Evolutionary conservation across 2,888 invertebrate species (phyloP).

Genomic region (Pristionchus exspectatus): DNA sequence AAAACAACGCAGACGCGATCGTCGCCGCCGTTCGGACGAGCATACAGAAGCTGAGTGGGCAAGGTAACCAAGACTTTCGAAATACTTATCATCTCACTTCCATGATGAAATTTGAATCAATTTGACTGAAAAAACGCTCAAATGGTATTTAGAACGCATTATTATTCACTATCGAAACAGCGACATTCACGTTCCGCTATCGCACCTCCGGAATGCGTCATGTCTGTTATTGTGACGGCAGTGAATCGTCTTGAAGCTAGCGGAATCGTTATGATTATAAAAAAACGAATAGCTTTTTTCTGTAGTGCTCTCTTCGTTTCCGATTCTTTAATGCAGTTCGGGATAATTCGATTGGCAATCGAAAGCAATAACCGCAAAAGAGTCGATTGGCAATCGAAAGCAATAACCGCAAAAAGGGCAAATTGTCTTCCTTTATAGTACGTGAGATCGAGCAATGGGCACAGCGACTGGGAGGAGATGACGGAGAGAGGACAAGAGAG

Average conservation of each 20-base stretch:
- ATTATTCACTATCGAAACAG: too few relatives aligned
- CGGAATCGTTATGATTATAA: background rate
- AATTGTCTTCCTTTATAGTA: constrained; percentile 49
- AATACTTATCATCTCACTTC: background rate
- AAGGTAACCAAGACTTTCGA: constrained; percentile 59
- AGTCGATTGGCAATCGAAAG: too few relatives aligned
- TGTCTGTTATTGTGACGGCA: background rate
- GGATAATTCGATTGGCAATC: too few relatives aligned
- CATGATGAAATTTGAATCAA: too few relatives aligned
- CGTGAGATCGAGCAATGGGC: constrained; percentile 63
- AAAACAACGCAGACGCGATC: constrained; percentile 60
- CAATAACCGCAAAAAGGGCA: too few relatives aligned
- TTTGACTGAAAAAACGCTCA: too few relatives aligned
- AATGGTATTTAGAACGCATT: background rate
- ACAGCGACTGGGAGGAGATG: constrained; percentile 60
- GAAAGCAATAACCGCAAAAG: too few relatives aligned
- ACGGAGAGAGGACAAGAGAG: constrained; percentile 63
- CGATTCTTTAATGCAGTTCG: too few relatives aligned
- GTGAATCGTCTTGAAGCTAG: background rate
- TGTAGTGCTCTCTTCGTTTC: background rate
- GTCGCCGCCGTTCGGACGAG: constrained; percentile 64
- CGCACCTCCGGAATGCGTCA: background rate
- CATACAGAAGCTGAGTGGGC: constrained; percentile 66
- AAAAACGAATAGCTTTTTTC: background rate
- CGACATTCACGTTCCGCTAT: background rate